Percentiles rank a stretch among this genome's conserved stretches.
Evolutionary conservation across 2,797 vertebrate genomes (phyloP).

Genomic region (Tarsius wallacei): DNA sequence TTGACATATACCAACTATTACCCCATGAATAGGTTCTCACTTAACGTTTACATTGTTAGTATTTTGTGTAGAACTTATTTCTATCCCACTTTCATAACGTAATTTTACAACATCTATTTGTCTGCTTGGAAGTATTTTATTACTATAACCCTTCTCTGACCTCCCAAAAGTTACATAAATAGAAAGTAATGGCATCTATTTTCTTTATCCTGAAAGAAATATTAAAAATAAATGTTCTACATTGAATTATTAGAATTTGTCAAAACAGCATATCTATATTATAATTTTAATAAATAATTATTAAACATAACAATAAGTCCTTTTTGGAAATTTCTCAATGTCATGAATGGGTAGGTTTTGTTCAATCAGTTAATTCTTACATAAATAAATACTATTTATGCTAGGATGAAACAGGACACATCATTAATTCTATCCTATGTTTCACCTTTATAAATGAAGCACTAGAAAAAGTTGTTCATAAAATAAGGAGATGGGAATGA

Average conservation of each 20-base stretch:
- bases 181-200: background rate
- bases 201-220: background rate
- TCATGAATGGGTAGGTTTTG: background rate
- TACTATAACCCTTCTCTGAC: background rate
- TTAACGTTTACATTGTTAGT: background rate
- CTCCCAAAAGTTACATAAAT: background rate
- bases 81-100: background rate
- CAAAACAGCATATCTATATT: background rate
- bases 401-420: background rate
- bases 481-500: slow-evolving; percentile 57
- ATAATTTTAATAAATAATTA: slow-evolving; percentile 41
- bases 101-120: slow-evolving; percentile 39
- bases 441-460: slow-evolving; percentile 47
- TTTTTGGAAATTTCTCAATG: background rate
- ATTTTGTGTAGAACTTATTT: background rate
- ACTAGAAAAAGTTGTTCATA: slow-evolving; percentile 18
- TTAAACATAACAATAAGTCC: slow-evolving; percentile 42
- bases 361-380: background rate
- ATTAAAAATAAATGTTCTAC: slow-evolving; percentile 31
- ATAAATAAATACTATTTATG: slow-evolving; percentile 32
- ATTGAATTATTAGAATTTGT: slow-evolving; percentile 46
- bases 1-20: background rate
- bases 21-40: background rate
- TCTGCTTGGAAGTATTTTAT: slow-evolving; percentile 33
- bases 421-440: slow-evolving; percentile 2